Percentiles rank a stretch among this genome's conserved stretches.
phyloP scores from a whole-genome alignment of 2,888 invertebrate genomes.

The Patella ulyssiponensis region DNA sequence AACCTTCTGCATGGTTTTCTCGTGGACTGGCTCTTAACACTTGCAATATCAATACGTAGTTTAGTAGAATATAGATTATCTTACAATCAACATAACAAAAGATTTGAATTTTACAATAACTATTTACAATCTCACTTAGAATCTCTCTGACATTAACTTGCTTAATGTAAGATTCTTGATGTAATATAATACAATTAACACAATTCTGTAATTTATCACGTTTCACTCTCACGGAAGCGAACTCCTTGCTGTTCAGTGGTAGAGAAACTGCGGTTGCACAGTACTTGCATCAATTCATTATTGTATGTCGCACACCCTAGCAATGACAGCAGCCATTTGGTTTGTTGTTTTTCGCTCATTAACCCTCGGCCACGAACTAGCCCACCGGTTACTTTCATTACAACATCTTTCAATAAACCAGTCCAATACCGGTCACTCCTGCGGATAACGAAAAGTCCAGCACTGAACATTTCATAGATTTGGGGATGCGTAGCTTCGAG shows the following conservation, averaged over 20 bases:
- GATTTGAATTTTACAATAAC: too few relatives aligned
- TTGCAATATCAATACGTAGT: too few relatives aligned
- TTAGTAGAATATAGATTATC: too few relatives aligned
- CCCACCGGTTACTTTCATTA: constrained; percentile 48
- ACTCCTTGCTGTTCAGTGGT: constrained; percentile 21
- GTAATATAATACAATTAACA: too few relatives aligned
- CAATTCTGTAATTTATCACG: constrained; percentile 17
- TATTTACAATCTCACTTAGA: too few relatives aligned
- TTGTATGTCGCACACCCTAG: constrained; percentile 35
- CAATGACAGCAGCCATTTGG: constrained; percentile 42
- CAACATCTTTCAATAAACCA: constrained; percentile 48
- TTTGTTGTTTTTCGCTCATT: constrained; percentile 40
- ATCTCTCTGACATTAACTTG: too few relatives aligned
- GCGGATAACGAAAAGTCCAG: constrained; percentile 33
- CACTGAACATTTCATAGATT: background rate
- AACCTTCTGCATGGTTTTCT: too few relatives aligned
- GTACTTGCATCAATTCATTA: constrained; percentile 31
- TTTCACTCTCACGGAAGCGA: background rate
- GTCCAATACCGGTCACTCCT: constrained; percentile 46
- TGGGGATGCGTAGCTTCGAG: background rate
- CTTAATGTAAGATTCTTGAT: too few relatives aligned
- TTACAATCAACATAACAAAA: too few relatives aligned
- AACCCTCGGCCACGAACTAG: constrained; percentile 41
- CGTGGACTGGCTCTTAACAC: too few relatives aligned
- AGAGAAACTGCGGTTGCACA: constrained; percentile 23